phyloP scores from a whole-genome alignment of 1,140 invertebrate species.

The Cydia splendana region DNA sequence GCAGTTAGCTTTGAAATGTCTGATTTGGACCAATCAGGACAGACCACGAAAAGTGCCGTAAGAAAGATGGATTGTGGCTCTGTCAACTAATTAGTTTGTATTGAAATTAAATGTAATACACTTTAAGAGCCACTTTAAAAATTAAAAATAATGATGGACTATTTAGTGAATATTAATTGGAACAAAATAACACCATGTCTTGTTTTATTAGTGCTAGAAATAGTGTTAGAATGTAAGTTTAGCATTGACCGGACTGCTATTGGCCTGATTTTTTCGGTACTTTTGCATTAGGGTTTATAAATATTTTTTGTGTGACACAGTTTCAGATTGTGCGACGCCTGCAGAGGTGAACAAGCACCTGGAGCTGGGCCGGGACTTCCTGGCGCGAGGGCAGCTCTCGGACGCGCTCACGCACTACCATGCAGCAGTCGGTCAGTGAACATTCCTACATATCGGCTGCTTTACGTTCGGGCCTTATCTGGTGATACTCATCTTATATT shows the following conservation, averaged over 20 bases:
- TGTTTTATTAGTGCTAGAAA: slow-evolving; percentile 77
- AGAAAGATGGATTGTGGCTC: slow-evolving; percentile 68
- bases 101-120: slow-evolving; percentile 57
- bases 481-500: not conserved
- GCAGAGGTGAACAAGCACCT: slow-evolving; percentile 95
- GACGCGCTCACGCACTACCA: slow-evolving; percentile 99
- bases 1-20: slow-evolving; percentile 39
- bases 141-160: slow-evolving; percentile 70
- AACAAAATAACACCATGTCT: slow-evolving; percentile 78
- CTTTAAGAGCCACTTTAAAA: slow-evolving; percentile 57
- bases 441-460: not conserved
- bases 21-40: slow-evolving; percentile 78
- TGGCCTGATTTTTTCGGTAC: slow-evolving; percentile 38
- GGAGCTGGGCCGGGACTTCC: slow-evolving; percentile 94
- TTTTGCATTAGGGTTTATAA: slow-evolving; percentile 40
- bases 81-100: slow-evolving; percentile 76
- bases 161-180: slow-evolving; percentile 73
- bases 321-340: slow-evolving; percentile 83
- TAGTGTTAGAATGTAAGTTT: slow-evolving; percentile 76
- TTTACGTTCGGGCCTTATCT: not conserved
- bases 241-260: slow-evolving; percentile 20
- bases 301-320: slow-evolving; percentile 65
- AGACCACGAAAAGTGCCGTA: slow-evolving; percentile 77
- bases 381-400: slow-evolving; percentile 94
- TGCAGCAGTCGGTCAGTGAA: slow-evolving; percentile 94